Evolutionary conservation across 2,797 vertebrate species (phyloP).

Genomic region (Anolis apletophallus): DNA sequence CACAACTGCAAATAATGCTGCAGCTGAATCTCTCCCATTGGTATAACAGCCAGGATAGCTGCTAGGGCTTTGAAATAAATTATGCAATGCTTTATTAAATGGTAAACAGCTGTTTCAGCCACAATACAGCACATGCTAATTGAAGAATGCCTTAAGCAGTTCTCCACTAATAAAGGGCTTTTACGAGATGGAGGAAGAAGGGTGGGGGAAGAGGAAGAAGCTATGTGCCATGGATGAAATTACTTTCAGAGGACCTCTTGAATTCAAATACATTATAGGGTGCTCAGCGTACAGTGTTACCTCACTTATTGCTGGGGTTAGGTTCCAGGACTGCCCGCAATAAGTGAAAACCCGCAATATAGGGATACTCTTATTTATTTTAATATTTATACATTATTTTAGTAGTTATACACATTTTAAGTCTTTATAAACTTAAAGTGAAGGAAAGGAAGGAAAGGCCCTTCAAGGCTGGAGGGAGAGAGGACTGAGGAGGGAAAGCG

Average conservation of each 20-base stretch:
- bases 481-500: no score
- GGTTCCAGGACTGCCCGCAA: no score
- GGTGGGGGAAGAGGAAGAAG: constrained; percentile 33
- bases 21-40: constrained; percentile 58
- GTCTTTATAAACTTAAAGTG: no score
- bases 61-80: constrained; percentile 73
- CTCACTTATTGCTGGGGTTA: no score
- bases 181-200: constrained; percentile 71
- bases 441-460: no score
- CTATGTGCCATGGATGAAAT: constrained; percentile 57
- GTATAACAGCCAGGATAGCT: constrained; percentile 63
- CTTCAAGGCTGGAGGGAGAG: no score
- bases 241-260: constrained; percentile 62
- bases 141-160: constrained; percentile 80
- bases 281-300: constrained; percentile 69
- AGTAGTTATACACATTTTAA: no score
- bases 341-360: no score
- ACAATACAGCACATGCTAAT: constrained; percentile 82
- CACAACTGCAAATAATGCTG: constrained; percentile 46
- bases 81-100: constrained; percentile 80
- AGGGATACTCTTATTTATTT: no score
- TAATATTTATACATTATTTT: no score
- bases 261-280: constrained; percentile 71
- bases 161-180: constrained; percentile 77
- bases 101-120: constrained; percentile 84